Evolutionary conservation across 2,888 invertebrate genomes (phyloP), one percentile per base, ranked within the genome.

Genomic region (Frankliniella fusca): DNA sequence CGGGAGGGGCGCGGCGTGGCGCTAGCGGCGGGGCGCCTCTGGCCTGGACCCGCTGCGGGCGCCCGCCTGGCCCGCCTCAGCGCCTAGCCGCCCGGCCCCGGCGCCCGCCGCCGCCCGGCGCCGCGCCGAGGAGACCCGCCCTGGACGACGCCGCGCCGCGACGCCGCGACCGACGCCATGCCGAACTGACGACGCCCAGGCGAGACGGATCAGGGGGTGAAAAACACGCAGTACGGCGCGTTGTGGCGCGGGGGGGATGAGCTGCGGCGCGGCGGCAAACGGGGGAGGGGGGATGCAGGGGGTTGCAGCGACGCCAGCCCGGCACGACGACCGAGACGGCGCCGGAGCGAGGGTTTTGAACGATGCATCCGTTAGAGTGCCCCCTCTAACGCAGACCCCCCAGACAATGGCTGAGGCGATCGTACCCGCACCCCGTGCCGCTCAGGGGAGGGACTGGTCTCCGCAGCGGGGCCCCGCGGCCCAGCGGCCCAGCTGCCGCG

Each of bases 281-380:
- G n/a, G n/a, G 38, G 38, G 38, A 38, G 38, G 38, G 38, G 38
- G 38, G n/a, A n/a, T 38, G 38, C 38, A 38, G 38, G 38, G 38
- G 38, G 38, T 38, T 38, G 38, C 38, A 38, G 38, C 70, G 27
- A 27, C n/a, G 70, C 23, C 28, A n/a, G 61, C 9, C 61, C 81
- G 27, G 83, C 38, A 83, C 48, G 82, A 81, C 50, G 65, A 80
- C 48, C 83, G 83, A 23, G 15, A 49, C 9, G 81, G 83, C 48
- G 50, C 83, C n/a, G 61, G 81, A 15, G 82, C 83, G 48, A 1
- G 38, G 38, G 38, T 38, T 38, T 38, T 38, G 38, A 38, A 38
- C 38, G 38, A 38, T 38, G 38, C 38, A 38, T 38, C 38, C 38
- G 38, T 3, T 38, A 38, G 38, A 38, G 38, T 38, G 38, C 38